Evolutionary conservation across 2,113 vertebrate species (phyloP), one percentile per base, ranked within the genome.

Genomic region (Scartelaos histophorus): DNA sequence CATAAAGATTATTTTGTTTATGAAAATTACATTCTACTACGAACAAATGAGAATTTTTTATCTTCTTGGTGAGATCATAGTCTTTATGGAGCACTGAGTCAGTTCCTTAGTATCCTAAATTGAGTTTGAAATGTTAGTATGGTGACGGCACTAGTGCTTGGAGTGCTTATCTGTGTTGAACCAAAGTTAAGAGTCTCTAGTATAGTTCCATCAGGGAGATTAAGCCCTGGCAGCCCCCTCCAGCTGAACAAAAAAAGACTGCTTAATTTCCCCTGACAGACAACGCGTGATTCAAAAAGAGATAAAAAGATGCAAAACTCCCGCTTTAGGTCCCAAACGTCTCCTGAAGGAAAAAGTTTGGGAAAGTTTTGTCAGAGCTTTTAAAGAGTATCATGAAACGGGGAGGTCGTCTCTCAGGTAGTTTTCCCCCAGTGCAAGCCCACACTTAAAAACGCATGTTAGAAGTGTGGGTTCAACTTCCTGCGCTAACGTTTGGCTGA

Each of bases 251-350:
- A 29, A 29, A 29, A 43, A 64, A 38, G 24, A 24, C 21, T 21
- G 3, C 5, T 66, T 75, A 66, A 81, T 76, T 81, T 81, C 79
- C 74, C 79, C 29, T 13, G 70, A 73, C 35, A 56, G 72, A 66
- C 38, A 6, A 38, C 7, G 38, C 13, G 24, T 17, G 15, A 21
- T 21, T 61, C 67, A 78, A 24, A 69, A 54, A 64, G 57, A 29
- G 66, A 67, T 45, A 46, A 51, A 74, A 24, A 15, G 46, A 25
- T 69, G 21, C 38, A 64, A 65, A 58, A 76, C 65, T 15, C 29
- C 53, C 13, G 21, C 49, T 47, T 34, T 13, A 3, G 13, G 38
- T 60, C 65, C 43, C 71, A 35, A 64, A 43, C 5, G 61, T 43
- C 61, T 64, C 61, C 34, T 64, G 61, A 64, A 64, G 61, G 61